Base-by-base conservation (phyloP, 2,888 invertebrate species). In the Subacronicta megacephala region DNA sequence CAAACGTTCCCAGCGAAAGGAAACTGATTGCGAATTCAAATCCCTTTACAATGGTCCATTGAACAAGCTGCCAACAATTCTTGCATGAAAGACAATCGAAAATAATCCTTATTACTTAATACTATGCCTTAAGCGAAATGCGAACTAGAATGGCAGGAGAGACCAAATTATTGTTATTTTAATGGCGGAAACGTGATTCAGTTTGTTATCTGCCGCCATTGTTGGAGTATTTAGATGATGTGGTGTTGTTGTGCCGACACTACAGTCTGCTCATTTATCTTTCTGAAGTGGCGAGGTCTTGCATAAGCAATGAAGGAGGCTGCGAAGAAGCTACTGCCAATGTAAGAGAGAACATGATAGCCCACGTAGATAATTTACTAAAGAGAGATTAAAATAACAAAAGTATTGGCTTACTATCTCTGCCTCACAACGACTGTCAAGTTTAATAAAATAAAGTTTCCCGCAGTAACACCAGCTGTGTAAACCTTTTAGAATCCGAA, bases 111-210 rank as follows among this genome's bases (percentile, higher is more conserved):
- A 68, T 51, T 41, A 15, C 38, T 41, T 26, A 6, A 33, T 4
- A 17, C 4, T 41, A 54, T 47, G 55, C 38, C 15, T 42, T 12
- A 18, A 40, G n/a, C 7, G 31, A 36, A 44, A 42, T 40, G 64
- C 51, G 71, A 66, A 63, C 26, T 42, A 60, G 58, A 49, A 37
- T 56, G 38, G 49, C 60, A 57, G 65, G 62, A 59, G 55, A 61
- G 58, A 41, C 35, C 52, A 68, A 78, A 69, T 80, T 61, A 78
- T 72, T 76, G 77, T 76, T 64, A 70, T 68, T 71, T 64, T 59
- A 65, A 75, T 68, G 66, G 50, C 53, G 62, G 58, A 56, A 72
- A 71, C 62, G 67, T 67, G 54, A 66, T 62, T 72, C 41, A 37
- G 47, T 66, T 73, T 61, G 58, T 55, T 68, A 64, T 64, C 59